These are phyloP conservation scores for Graphium colonna DNA, from an alignment of 2,888 invertebrate species.

Conservation along the genomic window DNA sequence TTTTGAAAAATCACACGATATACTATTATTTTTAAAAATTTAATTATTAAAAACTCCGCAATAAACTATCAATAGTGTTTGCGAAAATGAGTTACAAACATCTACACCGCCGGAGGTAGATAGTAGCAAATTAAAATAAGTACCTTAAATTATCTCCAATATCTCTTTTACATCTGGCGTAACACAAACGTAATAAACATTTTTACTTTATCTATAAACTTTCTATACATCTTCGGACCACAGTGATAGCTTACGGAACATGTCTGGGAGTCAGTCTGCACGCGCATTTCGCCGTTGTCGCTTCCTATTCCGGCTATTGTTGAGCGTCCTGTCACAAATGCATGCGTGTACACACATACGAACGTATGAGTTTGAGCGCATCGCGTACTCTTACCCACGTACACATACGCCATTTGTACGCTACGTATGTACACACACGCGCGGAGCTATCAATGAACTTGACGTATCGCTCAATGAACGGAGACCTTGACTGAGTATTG, in stretches of 20 bases:
- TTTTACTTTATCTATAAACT: constrained; percentile 18
- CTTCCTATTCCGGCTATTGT: constrained; percentile 79
- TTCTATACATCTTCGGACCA: constrained; percentile 33
- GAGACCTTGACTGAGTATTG: constrained; percentile 63
- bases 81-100: too few species aligned
- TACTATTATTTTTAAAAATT: too few species aligned
- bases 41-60: too few species aligned
- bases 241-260: constrained; percentile 63
- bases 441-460: constrained; percentile 62
- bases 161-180: too few species aligned
- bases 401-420: constrained; percentile 1
- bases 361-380: constrained; percentile 35
- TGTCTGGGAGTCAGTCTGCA: constrained; percentile 58
- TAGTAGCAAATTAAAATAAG: too few species aligned
- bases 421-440: constrained; percentile 23
- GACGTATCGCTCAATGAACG: constrained; percentile 56
- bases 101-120: too few species aligned
- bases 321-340: constrained; percentile 66
- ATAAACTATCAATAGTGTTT: too few species aligned
- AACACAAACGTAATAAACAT: constrained; percentile 46
- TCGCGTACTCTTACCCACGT: constrained; percentile 17
- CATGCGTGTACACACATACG: constrained; percentile 48
- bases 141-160: too few species aligned
- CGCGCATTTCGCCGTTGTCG: constrained; percentile 63
- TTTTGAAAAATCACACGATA: too few species aligned